These are phyloP conservation scores for Camponotus floridanus DNA, from an alignment of 1,140 invertebrate genomes.

Conservation along the genomic window DNA sequence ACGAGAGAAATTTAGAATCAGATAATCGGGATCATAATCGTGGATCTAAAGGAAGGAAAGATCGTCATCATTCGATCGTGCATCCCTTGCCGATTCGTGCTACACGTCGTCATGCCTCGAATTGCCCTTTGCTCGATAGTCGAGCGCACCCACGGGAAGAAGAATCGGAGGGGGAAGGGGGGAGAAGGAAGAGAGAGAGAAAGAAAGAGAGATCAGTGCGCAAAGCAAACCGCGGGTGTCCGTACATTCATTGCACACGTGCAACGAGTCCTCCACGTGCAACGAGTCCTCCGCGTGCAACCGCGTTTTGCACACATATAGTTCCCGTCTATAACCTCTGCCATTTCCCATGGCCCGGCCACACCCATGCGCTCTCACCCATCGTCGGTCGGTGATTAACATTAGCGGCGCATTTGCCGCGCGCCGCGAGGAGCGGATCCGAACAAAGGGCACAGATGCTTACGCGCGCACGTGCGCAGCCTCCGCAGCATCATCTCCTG, in stretches of 20 bases:
- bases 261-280: constrained; percentile 12
- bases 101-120: constrained; percentile 21
- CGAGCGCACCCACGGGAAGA: constrained; percentile 2
- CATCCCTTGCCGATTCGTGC: neutral
- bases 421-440: neutral
- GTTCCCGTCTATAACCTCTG: constrained; percentile 76
- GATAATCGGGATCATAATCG: neutral
- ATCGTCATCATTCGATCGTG: constrained; percentile 18
- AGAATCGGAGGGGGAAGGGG: neutral
- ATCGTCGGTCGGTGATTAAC: constrained; percentile 63
- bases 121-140: constrained; percentile 66
- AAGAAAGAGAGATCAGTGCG: constrained; percentile 24
- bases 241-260: constrained; percentile 47
- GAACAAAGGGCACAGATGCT: constrained; percentile 68
- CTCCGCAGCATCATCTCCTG: neutral
- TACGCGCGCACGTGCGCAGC: neutral
- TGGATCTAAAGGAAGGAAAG: constrained; percentile 48
- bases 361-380: constrained; percentile 72
- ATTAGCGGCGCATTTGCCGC: constrained; percentile 57
- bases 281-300: constrained; percentile 35
- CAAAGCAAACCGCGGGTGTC: constrained; percentile 50
- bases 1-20: neutral
- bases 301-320: constrained; percentile 18
- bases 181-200: neutral
- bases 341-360: constrained; percentile 78